Base-by-base conservation (phyloP, 2,888 invertebrate genomes). In the Nemotelus pantherinus region DNA sequence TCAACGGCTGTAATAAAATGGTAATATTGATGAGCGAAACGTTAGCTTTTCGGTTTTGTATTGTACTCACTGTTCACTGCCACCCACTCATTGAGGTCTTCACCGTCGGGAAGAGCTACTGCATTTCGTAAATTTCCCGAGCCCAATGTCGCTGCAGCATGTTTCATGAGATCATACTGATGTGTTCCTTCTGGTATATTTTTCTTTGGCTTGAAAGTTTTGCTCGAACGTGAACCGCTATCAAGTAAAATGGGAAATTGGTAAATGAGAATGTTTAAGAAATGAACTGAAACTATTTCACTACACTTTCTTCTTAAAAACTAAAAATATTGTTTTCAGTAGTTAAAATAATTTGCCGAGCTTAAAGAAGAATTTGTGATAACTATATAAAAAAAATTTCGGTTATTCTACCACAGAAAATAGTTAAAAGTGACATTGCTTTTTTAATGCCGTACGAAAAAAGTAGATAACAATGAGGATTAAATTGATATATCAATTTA, bases 81-180 rank as follows among this genome's bases (percentile, higher is more conserved):
- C 60, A 99, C 97, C 99, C 99, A 99, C 90, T 99, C 99, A 85
- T 99, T 99, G 81, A 98, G 91, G 89, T 99, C 99, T 89, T 99
- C 99, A 55, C 99, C 99, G 87, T 98, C 98, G 0, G 99, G 99
- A 82, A 99, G 89, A 91, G 96, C 94, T 77, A 99, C 99, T 64
- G 99, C 99, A 80, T 97, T 91, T 80, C 98, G 90, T 81, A 99
- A 90, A 89, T 99, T 99, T 44, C 98, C 99, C 67, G 98, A 98
- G 77, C 99, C 99, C 63, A 99, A 89, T 0, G 99, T 99, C 78
- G 98, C 97, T 2, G 98, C 98, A n/a, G 97, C 97, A 90, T 97
- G 98, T 89, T 98, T 96, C 98, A 98, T 98, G 87, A 99, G 89
- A 88, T 99, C 98, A 93, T 98, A 97, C 87, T 98, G 98, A 89